Conservation (phyloP, 2,113 vertebrate species). For the Brachypodius melanocephalos region DNA sequence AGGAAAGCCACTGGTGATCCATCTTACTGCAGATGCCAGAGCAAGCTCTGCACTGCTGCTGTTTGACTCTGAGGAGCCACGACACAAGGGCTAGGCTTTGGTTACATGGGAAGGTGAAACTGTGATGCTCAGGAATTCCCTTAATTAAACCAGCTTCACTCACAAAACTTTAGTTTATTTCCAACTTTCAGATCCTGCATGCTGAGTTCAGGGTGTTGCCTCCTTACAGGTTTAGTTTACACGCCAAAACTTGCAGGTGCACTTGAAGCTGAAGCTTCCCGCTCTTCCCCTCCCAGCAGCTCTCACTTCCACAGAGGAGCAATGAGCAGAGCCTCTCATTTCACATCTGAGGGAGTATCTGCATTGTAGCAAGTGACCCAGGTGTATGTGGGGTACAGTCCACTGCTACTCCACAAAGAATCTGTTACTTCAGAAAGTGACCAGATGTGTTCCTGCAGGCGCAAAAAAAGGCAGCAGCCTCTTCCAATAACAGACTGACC, state of each 20-base stretch:
- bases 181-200: neutral
- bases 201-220: neutral
- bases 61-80: neutral
- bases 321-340: neutral
- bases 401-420: neutral
- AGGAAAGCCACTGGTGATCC: neutral
- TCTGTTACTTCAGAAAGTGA: neutral
- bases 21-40: accelerated
- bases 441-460: neutral
- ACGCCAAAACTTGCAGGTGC: neutral
- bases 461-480: neutral
- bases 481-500: neutral
- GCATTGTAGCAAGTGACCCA: neutral
- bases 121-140: neutral
- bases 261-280: neutral
- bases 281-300: neutral
- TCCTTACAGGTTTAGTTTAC: neutral
- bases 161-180: neutral
- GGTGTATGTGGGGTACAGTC: neutral
- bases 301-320: neutral
- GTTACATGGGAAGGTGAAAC: neutral
- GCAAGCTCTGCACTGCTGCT: neutral
- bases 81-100: accelerated
- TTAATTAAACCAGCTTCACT: neutral
- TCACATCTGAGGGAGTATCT: neutral